A percentile compares a stretch with the other conserved stretches of the same genome.
These are phyloP conservation scores for Mionectes macconnelli DNA, from an alignment of 2,113 vertebrate genomes.

Conservation along the genomic window DNA sequence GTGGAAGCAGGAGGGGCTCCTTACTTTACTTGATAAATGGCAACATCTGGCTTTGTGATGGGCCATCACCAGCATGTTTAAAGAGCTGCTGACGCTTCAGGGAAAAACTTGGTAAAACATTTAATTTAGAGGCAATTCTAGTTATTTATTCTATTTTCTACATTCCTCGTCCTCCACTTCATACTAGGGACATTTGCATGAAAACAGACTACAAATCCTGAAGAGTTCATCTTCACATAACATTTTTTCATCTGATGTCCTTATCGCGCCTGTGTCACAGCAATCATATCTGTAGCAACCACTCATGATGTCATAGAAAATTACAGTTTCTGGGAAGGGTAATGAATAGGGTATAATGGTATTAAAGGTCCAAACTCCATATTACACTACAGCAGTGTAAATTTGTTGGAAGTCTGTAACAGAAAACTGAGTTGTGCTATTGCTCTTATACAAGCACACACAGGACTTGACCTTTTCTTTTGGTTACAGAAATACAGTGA, in stretches of 20 bases:
- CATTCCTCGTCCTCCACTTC: not conserved
- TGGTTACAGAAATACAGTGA: slow-evolving; percentile 9
- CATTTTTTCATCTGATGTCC: slow-evolving; percentile 4
- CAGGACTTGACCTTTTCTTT: not conserved
- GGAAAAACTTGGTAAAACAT: slow-evolving; percentile 60
- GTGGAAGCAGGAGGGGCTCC: slow-evolving; percentile 61
- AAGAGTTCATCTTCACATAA: not conserved
- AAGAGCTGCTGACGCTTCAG: slow-evolving; percentile 53
- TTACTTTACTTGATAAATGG: slow-evolving; percentile 64
- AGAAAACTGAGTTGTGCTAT: not conserved
- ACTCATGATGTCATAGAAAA: slow-evolving; percentile 33
- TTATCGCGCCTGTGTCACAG: not conserved
- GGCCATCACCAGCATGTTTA: slow-evolving; percentile 63
- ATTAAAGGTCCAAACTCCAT: not conserved
- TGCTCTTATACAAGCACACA: not conserved
- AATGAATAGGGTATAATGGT: not conserved
- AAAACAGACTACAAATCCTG: slow-evolving; percentile 14
- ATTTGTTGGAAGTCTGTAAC: not conserved
- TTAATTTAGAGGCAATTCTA: slow-evolving; percentile 53
- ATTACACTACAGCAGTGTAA: not conserved
- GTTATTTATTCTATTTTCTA: slow-evolving; percentile 64
- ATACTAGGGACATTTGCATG: slow-evolving; percentile 29
- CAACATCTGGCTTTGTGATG: slow-evolving; percentile 68
- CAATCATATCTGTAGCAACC: not conserved
- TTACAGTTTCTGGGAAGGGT: not conserved